A percentile compares a stretch with the other conserved stretches of the same genome.
phyloP scores from a whole-genome alignment of 1,140 invertebrate species.

The Lethrus apterus region DNA sequence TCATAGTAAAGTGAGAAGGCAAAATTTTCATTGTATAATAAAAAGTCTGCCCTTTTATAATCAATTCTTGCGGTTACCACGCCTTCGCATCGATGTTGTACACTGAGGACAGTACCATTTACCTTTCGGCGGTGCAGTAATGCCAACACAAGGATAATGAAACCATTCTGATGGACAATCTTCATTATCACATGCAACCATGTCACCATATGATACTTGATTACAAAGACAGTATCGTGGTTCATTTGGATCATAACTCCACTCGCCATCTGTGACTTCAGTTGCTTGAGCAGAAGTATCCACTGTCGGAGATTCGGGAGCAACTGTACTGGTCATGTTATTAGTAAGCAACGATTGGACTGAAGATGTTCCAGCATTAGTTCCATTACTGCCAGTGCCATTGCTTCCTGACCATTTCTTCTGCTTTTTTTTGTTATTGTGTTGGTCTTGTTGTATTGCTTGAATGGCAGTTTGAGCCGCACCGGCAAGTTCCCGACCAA shows the following conservation, averaged over 20 bases:
- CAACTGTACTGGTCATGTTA: neutral
- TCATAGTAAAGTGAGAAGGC: too few species aligned
- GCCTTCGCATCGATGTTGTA: slow-evolving; percentile 79
- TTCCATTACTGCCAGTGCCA: neutral
- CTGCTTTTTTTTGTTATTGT: slow-evolving; percentile 57
- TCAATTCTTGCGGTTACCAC: slow-evolving; percentile 59
- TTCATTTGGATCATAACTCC: slow-evolving; percentile 87
- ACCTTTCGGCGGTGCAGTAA: slow-evolving; percentile 91
- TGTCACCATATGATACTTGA: slow-evolving; percentile 96
- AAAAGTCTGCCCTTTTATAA: too few species aligned
- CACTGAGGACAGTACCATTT: slow-evolving; percentile 99
- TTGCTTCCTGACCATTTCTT: slow-evolving; percentile 45
- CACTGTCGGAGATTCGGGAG: slow-evolving; percentile 28
- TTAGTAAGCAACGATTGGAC: neutral
- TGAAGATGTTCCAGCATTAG: neutral
- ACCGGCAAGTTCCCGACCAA: slow-evolving; percentile 62
- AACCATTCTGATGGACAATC: slow-evolving; percentile 98
- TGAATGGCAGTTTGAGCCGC: slow-evolving; percentile 73
- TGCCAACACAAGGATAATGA: slow-evolving; percentile 95
- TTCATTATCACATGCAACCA: slow-evolving; percentile 98
- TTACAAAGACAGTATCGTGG: slow-evolving; percentile 96
- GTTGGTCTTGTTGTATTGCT: slow-evolving; percentile 52
- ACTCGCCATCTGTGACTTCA: slow-evolving; percentile 44
- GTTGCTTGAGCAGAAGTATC: slow-evolving; percentile 22
- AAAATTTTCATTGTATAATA: too few species aligned